These are phyloP conservation scores for Diorhabda elongata DNA, from an alignment of 1,140 invertebrate genomes.

Conservation along the genomic window DNA sequence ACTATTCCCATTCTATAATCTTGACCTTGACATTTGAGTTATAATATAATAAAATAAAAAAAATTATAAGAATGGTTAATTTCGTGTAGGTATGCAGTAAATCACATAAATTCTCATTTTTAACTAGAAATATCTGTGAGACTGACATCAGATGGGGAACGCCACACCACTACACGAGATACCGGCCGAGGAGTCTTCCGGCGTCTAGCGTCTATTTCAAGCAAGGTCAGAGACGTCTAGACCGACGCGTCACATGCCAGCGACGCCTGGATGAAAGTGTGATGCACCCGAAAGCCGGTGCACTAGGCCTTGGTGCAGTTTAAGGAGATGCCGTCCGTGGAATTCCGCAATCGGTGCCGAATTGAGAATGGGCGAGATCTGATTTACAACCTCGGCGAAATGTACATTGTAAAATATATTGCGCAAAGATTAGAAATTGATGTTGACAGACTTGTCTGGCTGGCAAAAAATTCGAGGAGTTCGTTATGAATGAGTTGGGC, in stretches of 20 bases:
- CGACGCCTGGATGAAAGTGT: neutral
- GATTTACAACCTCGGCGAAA: neutral
- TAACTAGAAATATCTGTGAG: too few species aligned
- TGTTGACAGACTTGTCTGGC: neutral
- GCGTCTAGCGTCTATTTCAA: neutral
- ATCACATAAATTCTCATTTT: too few species aligned
- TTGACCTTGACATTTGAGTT: too few species aligned
- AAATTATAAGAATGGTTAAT: too few species aligned
- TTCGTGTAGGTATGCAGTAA: too few species aligned
- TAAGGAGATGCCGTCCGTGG: neutral
- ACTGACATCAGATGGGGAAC: neutral
- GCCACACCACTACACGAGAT: neutral
- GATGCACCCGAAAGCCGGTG: neutral
- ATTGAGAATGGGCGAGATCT: neutral
- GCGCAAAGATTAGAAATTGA: neutral
- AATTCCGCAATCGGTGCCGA: neutral
- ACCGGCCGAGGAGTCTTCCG: neutral
- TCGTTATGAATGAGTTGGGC: neutral
- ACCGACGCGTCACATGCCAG: neutral
- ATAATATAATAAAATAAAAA: too few species aligned
- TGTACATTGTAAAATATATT: neutral
- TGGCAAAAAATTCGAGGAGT: neutral
- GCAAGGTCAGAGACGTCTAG: neutral
- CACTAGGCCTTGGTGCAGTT: neutral
- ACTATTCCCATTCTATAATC: too few species aligned